Evolutionary conservation across 2,113 vertebrate species (phyloP).

Genomic region (Lethenteron reissneri): DNA sequence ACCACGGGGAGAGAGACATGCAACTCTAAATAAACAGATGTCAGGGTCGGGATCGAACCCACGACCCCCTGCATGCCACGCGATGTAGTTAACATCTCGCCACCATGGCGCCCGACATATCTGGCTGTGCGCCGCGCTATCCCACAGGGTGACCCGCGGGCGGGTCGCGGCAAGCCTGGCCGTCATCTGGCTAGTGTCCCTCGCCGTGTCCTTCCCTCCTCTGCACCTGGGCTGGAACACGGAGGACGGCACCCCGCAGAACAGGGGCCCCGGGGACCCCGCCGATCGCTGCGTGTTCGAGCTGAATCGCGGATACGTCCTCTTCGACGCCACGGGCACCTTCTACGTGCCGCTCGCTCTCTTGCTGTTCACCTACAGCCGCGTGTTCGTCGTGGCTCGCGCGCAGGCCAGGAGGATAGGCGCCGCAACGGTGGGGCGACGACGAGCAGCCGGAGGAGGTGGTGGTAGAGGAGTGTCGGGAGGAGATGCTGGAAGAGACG

Average conservation of each 20-base stretch:
- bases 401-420: slow-evolving; percentile 60
- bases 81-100: too few species aligned
- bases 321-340: slow-evolving; percentile 54
- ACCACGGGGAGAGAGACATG: too few species aligned
- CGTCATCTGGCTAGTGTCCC: slow-evolving; percentile 50
- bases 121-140: slow-evolving; percentile 24
- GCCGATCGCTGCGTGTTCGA: slow-evolving; percentile 34
- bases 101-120: too few species aligned
- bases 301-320: slow-evolving; percentile 42
- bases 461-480: too few species aligned
- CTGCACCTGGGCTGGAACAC: slow-evolving; percentile 92
- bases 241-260: slow-evolving; percentile 33
- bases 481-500: too few species aligned
- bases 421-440: slow-evolving; percentile 16
- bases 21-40: too few species aligned
- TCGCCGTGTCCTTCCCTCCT: slow-evolving; percentile 70
- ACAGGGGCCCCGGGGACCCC: slow-evolving; percentile 13
- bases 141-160: slow-evolving; percentile 33
- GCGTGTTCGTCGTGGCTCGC: slow-evolving; percentile 59
- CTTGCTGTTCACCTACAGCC: slow-evolving; percentile 72
- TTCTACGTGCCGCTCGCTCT: slow-evolving; percentile 63
- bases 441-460: too few species aligned
- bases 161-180: slow-evolving; percentile 37
- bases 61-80: too few species aligned
- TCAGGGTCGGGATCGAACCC: too few species aligned